These are phyloP conservation scores for Hofmannophila pseudospretella DNA, from an alignment of 2,888 invertebrate species.

Conservation along the genomic window DNA sequence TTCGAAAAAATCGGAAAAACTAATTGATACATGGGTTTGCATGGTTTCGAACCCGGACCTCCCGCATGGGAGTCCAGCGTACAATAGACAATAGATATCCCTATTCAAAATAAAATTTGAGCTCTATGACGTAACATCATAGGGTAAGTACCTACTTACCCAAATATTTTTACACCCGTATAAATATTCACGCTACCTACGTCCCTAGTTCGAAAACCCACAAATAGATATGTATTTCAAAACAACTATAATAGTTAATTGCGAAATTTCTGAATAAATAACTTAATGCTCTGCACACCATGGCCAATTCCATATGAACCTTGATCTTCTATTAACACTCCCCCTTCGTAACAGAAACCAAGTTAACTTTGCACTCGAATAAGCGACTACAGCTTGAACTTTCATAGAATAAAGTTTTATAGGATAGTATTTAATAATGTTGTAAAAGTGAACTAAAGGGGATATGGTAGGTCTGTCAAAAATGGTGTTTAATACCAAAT, in stretches of 20 bases:
- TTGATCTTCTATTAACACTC: constrained; percentile 29
- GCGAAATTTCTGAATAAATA: constrained; percentile 61
- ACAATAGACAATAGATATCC: too few relatives aligned
- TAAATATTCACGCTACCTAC: too few relatives aligned
- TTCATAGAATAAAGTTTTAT: too few relatives aligned
- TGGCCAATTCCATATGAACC: constrained; percentile 30
- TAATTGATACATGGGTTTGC: too few relatives aligned
- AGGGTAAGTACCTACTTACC: too few relatives aligned
- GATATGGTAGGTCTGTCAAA: constrained; percentile 25
- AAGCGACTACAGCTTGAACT: neutral
- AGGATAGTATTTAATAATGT: constrained; percentile 9
- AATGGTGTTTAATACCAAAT: constrained; percentile 42
- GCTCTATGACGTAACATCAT: too few relatives aligned
- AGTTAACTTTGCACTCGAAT: neutral
- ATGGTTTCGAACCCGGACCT: too few relatives aligned
- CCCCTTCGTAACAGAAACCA: constrained; percentile 15
- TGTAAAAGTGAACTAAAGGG: constrained; percentile 23
- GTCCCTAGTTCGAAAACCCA: constrained; percentile 14
- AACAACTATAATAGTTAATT: constrained; percentile 54
- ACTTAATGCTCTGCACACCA: constrained; percentile 46
- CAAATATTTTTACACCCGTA: too few relatives aligned
- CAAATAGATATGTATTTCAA: constrained; percentile 59
- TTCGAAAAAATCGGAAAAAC: too few relatives aligned
- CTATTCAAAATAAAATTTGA: too few relatives aligned
- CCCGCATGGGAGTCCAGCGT: too few relatives aligned